Percentiles rank a stretch among this genome's conserved stretches.
Conservation (phyloP, 2,888 invertebrate genomes). For the Trichopria drosophilae region DNA sequence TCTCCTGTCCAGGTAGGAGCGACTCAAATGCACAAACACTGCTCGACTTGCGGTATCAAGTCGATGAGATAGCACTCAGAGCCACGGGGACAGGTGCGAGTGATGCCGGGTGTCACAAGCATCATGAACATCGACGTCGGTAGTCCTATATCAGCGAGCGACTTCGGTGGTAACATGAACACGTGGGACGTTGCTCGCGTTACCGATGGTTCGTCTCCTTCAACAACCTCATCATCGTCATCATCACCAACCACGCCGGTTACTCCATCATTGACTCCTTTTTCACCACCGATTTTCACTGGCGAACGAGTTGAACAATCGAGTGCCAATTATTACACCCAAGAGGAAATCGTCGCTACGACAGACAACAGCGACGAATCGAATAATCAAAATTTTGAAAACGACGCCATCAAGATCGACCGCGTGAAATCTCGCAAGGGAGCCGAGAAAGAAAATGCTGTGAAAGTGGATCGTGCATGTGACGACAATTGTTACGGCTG, state of each 20-base stretch:
- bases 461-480: neutral
- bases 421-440: neutral
- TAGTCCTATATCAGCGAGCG: slow-evolving; percentile 51
- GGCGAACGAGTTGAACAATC: no score
- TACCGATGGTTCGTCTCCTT: slow-evolving; percentile 34
- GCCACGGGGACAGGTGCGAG: slow-evolving; percentile 51
- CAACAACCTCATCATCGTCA: slow-evolving; percentile 25
- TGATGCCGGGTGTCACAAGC: slow-evolving; percentile 50
- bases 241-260: slow-evolving; percentile 28
- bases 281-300: no score
- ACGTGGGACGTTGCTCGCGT: slow-evolving; percentile 45
- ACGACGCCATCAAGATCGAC: neutral
- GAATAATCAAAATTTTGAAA: neutral
- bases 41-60: no score
- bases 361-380: slow-evolving; percentile 5
- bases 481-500: neutral
- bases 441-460: neutral
- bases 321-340: slow-evolving; percentile 28
- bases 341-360: no score
- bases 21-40: no score
- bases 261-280: no score
- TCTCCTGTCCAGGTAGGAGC: no score
- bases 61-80: no score
- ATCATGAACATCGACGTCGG: slow-evolving; percentile 53
- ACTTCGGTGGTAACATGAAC: slow-evolving; percentile 55